Conservation (phyloP, 2,797 vertebrate species). For the Sebastolobus alascanus region DNA sequence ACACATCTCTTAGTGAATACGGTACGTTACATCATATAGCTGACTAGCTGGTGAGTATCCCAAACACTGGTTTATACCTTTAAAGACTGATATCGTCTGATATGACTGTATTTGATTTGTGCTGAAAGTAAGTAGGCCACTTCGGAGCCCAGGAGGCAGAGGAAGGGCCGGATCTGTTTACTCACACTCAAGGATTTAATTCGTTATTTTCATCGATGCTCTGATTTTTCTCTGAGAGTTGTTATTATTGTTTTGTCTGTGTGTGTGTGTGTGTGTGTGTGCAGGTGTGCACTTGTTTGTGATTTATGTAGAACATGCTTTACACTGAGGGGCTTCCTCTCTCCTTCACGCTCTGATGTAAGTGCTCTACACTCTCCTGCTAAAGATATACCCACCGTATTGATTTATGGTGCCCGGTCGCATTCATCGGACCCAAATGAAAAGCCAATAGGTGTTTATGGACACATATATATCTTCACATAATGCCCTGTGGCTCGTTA, state of each 20-base stretch:
- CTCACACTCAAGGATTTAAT: constrained; percentile 29
- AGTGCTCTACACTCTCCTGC: constrained; percentile 6
- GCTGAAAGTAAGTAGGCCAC: constrained; percentile 33
- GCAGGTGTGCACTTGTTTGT: neutral
- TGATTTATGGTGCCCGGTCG: constrained; percentile 45
- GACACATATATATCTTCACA: constrained; percentile 59
- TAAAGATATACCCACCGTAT: constrained; percentile 32
- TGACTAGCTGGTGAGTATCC: neutral
- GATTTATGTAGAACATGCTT: constrained; percentile 38
- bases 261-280: neutral
- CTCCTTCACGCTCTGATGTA: constrained; percentile 30
- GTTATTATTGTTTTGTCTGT: constrained; percentile 6
- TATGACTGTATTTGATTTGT: constrained; percentile 29
- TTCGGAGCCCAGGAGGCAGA: constrained; percentile 23
- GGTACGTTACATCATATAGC: neutral
- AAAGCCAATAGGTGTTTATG: constrained; percentile 72
- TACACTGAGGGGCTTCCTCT: constrained; percentile 19
- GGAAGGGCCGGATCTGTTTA: constrained; percentile 14
- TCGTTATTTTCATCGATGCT: constrained; percentile 31
- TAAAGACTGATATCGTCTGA: constrained; percentile 11
- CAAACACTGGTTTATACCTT: neutral
- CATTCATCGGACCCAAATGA: constrained; percentile 64
- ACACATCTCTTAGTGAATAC: neutral
- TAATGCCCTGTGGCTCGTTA: constrained; percentile 57
- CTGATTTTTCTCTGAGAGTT: constrained; percentile 16